These are phyloP conservation scores for Pseudochromis fuscus DNA, from an alignment of 2,797 vertebrate species.

Conservation along the genomic window DNA sequence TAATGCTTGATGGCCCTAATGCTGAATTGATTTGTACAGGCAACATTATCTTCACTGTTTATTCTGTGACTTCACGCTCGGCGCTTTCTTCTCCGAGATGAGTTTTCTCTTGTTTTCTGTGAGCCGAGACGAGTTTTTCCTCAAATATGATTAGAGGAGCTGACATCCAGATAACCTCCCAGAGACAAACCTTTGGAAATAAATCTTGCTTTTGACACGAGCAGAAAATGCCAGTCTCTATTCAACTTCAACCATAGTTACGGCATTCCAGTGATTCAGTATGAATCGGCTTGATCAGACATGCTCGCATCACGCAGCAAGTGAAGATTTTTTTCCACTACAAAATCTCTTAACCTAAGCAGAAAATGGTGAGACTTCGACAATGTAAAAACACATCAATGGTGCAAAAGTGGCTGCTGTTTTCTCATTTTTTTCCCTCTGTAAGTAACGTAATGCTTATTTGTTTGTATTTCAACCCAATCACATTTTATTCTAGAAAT, in stretches of 20 bases:
- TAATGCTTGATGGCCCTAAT: constrained; percentile 58
- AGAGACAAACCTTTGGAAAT: constrained; percentile 63
- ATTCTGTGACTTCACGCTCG: constrained; percentile 59
- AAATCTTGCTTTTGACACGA: constrained; percentile 57
- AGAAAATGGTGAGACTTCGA: constrained; percentile 4
- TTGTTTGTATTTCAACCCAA: constrained; percentile 12
- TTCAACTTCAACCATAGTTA: constrained; percentile 41
- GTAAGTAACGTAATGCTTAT: neutral
- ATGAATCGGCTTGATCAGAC: constrained; percentile 51
- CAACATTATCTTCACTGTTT: constrained; percentile 70
- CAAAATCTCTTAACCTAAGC: constrained; percentile 27
- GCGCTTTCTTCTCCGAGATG: constrained; percentile 52
- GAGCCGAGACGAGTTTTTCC: constrained; percentile 58
- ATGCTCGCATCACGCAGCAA: constrained; percentile 40
- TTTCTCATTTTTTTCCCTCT: neutral
- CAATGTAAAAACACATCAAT: constrained; percentile 25
- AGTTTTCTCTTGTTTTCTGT: constrained; percentile 66
- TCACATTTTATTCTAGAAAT: neutral
- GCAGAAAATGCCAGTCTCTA: constrained; percentile 52
- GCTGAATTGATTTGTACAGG: constrained; percentile 66
- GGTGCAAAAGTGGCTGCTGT: neutral
- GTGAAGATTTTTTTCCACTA: constrained; percentile 14
- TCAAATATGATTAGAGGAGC: constrained; percentile 70
- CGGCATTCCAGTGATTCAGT: constrained; percentile 38
- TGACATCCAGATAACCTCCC: constrained; percentile 64